phyloP scores from a whole-genome alignment of 2,797 vertebrate genomes.

The Luscinia luscinia region DNA sequence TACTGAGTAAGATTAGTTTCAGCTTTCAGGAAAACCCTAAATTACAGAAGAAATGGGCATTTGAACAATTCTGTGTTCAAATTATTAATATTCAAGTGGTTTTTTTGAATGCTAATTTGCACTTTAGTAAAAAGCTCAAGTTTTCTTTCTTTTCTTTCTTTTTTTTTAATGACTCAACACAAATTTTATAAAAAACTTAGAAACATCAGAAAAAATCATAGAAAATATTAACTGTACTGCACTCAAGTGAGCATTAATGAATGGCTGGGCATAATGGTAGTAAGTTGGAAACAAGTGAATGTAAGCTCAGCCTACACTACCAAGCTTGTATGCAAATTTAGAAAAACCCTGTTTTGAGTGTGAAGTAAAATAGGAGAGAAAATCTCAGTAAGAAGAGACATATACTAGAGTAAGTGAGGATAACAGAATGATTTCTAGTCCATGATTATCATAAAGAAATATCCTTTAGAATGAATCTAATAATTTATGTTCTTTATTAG shows the following conservation, averaged over 20 bases:
- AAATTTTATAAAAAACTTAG: not conserved
- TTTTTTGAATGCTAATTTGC: not conserved
- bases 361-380: not conserved
- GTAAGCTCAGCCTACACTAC: not conserved
- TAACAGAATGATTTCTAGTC: not conserved
- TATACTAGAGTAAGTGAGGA: not conserved
- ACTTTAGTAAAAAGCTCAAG: not conserved
- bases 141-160: accelerated
- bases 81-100: not conserved
- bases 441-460: not conserved
- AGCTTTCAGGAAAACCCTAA: not conserved
- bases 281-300: not conserved
- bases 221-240: not conserved
- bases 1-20: not conserved
- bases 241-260: not conserved
- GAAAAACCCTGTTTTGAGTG: not conserved
- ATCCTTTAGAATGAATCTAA: not conserved
- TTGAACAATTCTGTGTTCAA: not conserved
- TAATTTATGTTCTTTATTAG: not conserved
- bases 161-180: not conserved
- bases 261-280: not conserved
- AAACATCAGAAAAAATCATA: not conserved
- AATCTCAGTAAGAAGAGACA: not conserved
- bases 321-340: not conserved
- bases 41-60: not conserved